Base-by-base conservation (phyloP, 2,888 invertebrate species). In the Seira musarum region DNA sequence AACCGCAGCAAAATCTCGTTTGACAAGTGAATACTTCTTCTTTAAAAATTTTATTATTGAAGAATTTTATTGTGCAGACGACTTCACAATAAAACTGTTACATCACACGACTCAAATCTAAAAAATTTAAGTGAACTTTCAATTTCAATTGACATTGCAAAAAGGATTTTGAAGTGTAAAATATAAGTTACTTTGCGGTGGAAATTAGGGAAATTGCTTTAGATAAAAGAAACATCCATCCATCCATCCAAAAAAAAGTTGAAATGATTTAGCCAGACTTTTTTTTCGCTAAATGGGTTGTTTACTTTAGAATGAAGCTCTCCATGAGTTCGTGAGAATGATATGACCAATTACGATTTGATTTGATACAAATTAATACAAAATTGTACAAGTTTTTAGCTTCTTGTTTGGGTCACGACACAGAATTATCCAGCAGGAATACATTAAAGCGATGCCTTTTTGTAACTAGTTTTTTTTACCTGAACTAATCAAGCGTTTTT, bases 11-110 rank as follows among this genome's bases (percentile, higher is more conserved):
- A 40, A 77, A 77, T 77, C 77, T 60, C 40, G 77, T 77, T 71
- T 77, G 77, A 77, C 77, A 77, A 71, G 65, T 66, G 69, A 64
- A 60, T 63, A 60, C 6, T n/a, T n/a, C n/a, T n/a, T n/a, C 19
- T 19, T 63, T 24, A 15, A 40, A 8, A 40, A 8, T 40, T 40
- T 40, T 53, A 13, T 71, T 77, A 71, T 66, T 57, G 66, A 30
- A 22, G 66, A 65, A 64, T 64, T 40, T 61, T 70, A 64, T 70
- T 53, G 65, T 30, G 66, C n/a, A 65, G 6, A 19, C 21, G 30
- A 30, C 17, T 67, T 40, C 13, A 13, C 40, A 5, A 40, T 40
- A 40, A 40, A 40, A 40, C 13, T 5, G 40, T 8, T 5, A 40
- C n/a, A n/a, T n/a, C 5, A 40, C 40, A 40, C 40, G 40, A 40